These are phyloP conservation scores for Phthorimaea operculella DNA, from an alignment of 1,140 invertebrate species.

Conservation along the genomic window DNA sequence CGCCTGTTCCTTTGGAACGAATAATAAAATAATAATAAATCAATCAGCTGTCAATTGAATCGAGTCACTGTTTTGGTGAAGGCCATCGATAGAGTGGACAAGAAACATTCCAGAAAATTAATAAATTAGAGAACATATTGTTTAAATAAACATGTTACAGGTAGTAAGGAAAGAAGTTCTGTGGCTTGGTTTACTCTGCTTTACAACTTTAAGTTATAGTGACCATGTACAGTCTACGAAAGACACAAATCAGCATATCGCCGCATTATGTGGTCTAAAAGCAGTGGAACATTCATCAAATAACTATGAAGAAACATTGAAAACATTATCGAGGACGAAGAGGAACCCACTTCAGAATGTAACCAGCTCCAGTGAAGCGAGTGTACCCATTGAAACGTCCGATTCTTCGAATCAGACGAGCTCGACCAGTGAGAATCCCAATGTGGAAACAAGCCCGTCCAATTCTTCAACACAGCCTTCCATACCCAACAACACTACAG, in stretches of 20 bases:
- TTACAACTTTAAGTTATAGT: slow-evolving; percentile 10
- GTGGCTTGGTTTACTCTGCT: slow-evolving; percentile 16
- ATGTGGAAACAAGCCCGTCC: slow-evolving; percentile 38
- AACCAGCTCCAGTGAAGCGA: slow-evolving; percentile 41
- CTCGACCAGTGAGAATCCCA: slow-evolving; percentile 38
- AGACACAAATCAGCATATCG: not conserved
- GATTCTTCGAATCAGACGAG: slow-evolving; percentile 19
- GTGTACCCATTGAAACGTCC: slow-evolving; percentile 18
- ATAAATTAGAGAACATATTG: not conserved
- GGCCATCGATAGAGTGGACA: not conserved
- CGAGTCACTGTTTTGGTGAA: too few species aligned
- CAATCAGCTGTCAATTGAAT: too few species aligned
- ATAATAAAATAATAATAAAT: too few species aligned
- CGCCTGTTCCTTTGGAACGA: too few species aligned
- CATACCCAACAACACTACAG: slow-evolving; percentile 58
- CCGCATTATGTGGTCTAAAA: not conserved
- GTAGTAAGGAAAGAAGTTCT: slow-evolving; percentile 17
- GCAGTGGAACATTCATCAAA: not conserved
- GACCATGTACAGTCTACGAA: not conserved
- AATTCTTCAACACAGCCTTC: slow-evolving; percentile 37
- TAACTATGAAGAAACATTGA: not conserved
- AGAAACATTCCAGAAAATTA: not conserved
- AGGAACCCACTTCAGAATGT: slow-evolving; percentile 28
- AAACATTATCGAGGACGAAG: slow-evolving; percentile 36
- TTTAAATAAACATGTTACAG: slow-evolving; percentile 13